These are phyloP conservation scores for Heteromormyrus szaboi DNA, from an alignment of 2,797 vertebrate genomes.

Conservation along the genomic window DNA sequence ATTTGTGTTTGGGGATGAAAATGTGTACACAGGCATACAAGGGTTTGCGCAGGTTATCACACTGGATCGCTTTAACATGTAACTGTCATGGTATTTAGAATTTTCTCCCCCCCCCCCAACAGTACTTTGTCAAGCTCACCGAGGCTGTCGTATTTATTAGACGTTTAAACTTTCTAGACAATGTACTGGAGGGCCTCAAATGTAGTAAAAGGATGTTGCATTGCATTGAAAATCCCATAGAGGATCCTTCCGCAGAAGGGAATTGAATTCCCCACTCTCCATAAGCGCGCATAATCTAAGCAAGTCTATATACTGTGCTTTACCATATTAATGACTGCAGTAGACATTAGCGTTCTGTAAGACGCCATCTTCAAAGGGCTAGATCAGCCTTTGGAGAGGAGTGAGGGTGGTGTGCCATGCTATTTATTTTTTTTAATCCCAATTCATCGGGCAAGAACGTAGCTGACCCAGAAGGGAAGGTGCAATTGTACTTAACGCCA, in stretches of 20 bases:
- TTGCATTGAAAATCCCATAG: not conserved
- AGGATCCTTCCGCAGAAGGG: not conserved
- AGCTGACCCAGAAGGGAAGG: not conserved
- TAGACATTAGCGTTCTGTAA: not conserved
- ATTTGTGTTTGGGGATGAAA: not conserved
- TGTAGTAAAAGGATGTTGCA: not conserved
- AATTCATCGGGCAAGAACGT: not conserved
- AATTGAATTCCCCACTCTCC: not conserved
- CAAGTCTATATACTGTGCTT: not conserved
- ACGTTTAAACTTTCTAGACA: not conserved
- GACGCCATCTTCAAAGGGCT: not conserved
- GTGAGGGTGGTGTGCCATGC: too few relatives aligned
- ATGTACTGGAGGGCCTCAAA: not conserved
- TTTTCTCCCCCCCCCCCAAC: too few relatives aligned
- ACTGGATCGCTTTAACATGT: not conserved
- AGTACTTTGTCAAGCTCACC: not conserved
- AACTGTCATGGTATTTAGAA: not conserved
- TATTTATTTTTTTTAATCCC: not conserved
- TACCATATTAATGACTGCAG: not conserved
- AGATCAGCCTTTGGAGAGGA: not conserved
- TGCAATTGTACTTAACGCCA: not conserved
- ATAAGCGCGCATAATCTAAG: not conserved
- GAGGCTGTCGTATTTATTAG: not conserved
- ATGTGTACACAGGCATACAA: constrained; percentile 22
- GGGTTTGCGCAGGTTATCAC: not conserved